These are phyloP conservation scores for Phymanthus crucifer DNA, from an alignment of 92 coral and sea anemone species.

Conservation along the genomic window DNA sequence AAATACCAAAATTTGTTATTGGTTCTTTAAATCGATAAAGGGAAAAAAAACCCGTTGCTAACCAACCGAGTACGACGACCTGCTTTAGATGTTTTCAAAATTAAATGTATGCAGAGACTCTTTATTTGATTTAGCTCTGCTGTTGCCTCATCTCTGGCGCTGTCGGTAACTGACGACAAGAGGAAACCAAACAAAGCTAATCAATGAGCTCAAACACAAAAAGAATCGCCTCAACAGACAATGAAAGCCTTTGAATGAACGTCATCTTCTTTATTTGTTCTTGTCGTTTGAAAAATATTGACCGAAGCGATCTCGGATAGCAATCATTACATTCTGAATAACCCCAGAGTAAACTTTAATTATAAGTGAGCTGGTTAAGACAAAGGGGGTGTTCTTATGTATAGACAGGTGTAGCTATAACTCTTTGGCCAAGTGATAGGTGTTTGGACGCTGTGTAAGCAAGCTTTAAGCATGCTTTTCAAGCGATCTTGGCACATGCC, in stretches of 20 bases:
- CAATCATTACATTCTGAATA: slow-evolving; percentile 14
- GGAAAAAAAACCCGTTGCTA: background rate
- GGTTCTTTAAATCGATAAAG: too few relatives aligned
- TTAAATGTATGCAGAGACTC: background rate
- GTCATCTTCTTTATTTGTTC: background rate
- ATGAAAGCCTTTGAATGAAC: background rate
- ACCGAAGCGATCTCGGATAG: background rate
- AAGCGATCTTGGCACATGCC: slow-evolving; percentile 25
- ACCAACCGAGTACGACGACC: background rate
- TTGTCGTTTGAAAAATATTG: background rate
- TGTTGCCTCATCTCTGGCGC: background rate
- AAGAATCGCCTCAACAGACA: background rate
- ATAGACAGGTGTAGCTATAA: slow-evolving; percentile 26
- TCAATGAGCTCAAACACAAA: slow-evolving; percentile 1
- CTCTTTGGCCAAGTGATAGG: slow-evolving; percentile 13
- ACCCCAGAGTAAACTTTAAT: slow-evolving; percentile 25
- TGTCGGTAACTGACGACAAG: background rate
- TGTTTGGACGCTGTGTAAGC: slow-evolving; percentile 21
- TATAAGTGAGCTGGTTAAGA: slow-evolving; percentile 3
- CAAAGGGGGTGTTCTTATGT: slow-evolving; percentile 9
- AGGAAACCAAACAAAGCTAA: slow-evolving; percentile 1
- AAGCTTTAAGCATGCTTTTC: slow-evolving; percentile 12
- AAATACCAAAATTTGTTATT: too few relatives aligned
- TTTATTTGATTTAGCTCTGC: background rate
- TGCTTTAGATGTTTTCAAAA: background rate